These are phyloP conservation scores for Asarcornis scutulata DNA, from an alignment of 2,113 vertebrate species.

Conservation along the genomic window DNA sequence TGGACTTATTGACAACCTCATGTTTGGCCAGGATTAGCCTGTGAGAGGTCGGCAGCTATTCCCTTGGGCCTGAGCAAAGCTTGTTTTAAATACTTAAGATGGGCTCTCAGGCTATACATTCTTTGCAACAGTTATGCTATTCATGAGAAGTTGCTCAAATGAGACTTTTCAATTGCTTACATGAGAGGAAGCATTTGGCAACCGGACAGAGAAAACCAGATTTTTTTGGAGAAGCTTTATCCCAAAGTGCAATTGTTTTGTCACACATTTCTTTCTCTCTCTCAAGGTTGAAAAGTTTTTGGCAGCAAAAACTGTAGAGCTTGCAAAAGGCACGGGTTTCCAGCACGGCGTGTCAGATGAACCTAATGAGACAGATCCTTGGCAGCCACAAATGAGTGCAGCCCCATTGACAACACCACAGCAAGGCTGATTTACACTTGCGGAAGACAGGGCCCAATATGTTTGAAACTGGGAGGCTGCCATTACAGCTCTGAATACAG, in stretches of 20 bases:
- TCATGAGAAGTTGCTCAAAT: conserved; percentile 7
- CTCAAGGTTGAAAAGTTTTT: conserved; percentile 34
- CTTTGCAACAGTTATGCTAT: not conserved
- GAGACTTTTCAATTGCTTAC: conserved; percentile 10
- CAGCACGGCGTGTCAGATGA: not conserved
- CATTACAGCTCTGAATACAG: not conserved
- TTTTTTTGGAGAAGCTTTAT: conserved; percentile 15
- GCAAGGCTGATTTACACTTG: not conserved
- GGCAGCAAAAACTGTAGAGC: conserved; percentile 7
- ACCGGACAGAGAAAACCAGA: not conserved
- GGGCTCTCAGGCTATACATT: not conserved
- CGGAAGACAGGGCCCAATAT: not conserved
- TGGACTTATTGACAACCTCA: not conserved
- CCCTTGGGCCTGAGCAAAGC: not conserved
- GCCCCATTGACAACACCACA: not conserved
- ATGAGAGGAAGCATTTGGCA: conserved; percentile 39
- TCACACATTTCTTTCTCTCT: conserved; percentile 2
- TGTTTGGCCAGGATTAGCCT: not conserved
- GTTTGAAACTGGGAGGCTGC: not conserved
- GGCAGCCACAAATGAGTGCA: not conserved
- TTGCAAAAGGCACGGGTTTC: not conserved
- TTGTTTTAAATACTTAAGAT: not conserved
- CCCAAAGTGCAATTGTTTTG: conserved; percentile 13
- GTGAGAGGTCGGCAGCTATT: not conserved
- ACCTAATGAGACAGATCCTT: not conserved